Conservation (phyloP, 2,888 invertebrate species). For the Limnephilus lunatus region DNA sequence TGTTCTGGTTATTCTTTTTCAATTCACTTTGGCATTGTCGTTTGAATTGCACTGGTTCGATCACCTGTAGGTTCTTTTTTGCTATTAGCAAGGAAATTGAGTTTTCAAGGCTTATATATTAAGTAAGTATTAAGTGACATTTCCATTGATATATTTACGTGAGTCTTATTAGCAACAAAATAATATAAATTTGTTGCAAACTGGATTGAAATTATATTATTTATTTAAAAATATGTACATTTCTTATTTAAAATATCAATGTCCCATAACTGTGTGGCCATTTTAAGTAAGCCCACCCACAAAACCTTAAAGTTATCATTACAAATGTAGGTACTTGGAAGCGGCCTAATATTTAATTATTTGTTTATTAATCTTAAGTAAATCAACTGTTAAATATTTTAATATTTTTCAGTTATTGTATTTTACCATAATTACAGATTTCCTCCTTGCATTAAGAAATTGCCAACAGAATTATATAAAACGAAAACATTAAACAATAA, state of each 20-base stretch:
- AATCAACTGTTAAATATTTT: no score
- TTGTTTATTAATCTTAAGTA: no score
- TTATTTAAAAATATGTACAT: no score
- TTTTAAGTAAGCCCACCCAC: background rate
- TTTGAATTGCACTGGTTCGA: background rate
- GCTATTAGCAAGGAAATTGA: background rate
- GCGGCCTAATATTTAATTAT: background rate
- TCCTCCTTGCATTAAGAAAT: no score
- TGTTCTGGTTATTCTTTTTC: constrained; percentile 8
- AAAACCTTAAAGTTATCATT: background rate
- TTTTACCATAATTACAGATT: no score
- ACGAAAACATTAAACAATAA: no score
- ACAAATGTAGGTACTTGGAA: background rate
- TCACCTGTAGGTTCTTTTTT: background rate
- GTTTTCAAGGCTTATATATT: background rate
- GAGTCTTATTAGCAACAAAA: background rate
- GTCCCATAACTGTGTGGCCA: background rate
- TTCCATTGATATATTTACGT: background rate
- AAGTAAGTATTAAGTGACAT: background rate
- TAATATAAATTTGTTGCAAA: background rate
- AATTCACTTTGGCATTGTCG: background rate
- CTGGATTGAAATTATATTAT: background rate
- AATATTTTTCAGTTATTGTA: no score
- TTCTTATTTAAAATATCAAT: no score
- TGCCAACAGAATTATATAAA: no score